phyloP scores from a whole-genome alignment of 2,888 invertebrate species.

The Colletes collaris region DNA sequence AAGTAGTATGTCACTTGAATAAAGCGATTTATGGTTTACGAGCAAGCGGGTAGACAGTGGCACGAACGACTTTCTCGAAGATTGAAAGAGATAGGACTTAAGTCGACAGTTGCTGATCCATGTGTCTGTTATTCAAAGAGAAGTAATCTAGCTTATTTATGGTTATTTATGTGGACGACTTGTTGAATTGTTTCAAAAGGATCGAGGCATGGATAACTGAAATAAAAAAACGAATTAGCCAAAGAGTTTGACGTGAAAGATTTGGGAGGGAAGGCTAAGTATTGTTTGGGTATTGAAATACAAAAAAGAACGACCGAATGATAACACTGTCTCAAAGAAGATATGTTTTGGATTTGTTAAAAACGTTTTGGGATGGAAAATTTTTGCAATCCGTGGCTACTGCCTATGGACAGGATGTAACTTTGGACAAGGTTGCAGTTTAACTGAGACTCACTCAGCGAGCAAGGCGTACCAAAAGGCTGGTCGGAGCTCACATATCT shows the following conservation, averaged over 20 bases:
- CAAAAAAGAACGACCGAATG: too few species aligned
- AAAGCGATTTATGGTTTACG: slow-evolving; percentile 52
- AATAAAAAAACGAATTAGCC: slow-evolving; percentile 12
- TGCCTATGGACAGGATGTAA: too few species aligned
- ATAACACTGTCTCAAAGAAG: too few species aligned
- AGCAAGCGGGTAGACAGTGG: slow-evolving; percentile 54
- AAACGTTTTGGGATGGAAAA: too few species aligned
- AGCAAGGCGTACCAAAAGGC: too few species aligned
- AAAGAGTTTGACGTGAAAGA: slow-evolving; percentile 48
- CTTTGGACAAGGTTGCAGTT: too few species aligned
- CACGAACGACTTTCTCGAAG: slow-evolving; percentile 20
- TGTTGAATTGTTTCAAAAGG: slow-evolving; percentile 28
- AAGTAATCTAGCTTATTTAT: slow-evolving; percentile 4
- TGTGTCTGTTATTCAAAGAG: slow-evolving; percentile 33
- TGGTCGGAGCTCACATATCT: too few species aligned
- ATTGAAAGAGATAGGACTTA: slow-evolving; percentile 22
- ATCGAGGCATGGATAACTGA: slow-evolving; percentile 14
- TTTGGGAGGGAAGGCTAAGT: slow-evolving; percentile 29
- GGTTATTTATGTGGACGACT: slow-evolving; percentile 15
- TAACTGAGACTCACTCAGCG: too few species aligned
- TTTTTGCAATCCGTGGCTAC: too few species aligned
- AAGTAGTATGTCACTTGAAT: slow-evolving; percentile 41
- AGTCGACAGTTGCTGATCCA: slow-evolving; percentile 45
- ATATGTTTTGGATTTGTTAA: too few species aligned
- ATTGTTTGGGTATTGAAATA: too few species aligned